Evolutionary conservation across 2,797 vertebrate genomes (phyloP), one percentile per base, ranked within the genome.

Genomic region (Craterocephalus amniculus): DNA sequence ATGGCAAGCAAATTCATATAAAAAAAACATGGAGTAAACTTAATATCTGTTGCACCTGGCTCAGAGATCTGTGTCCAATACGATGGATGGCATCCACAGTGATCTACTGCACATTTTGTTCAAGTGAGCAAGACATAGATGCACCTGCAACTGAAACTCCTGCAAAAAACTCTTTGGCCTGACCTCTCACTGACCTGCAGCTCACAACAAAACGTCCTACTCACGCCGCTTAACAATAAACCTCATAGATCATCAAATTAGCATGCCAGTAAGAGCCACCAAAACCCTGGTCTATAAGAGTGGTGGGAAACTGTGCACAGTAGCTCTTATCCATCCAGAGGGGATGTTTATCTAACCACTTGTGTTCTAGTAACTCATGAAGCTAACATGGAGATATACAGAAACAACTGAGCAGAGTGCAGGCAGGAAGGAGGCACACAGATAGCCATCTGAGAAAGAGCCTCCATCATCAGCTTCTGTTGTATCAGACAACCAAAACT

Each of bases 271-370:
- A 43, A 65, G 67, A 73, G 63, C 36, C 58, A 34, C 56, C 63
- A 26, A 29, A 57, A 74, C 32, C 27, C 55, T 29, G 6, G 52
- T 76, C 77, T 67, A 64, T 67, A 69, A 40, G 63, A 73, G 65
- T 2, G 36, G 80, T 75, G 85, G 84, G 84, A 88, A 87, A 74
- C 70, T 49, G 57, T 27, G 66, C 35, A 57, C 60, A 65, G 48
- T 31, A 62, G 60, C 49, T 2, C 67, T 88, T 91, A 88, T 87
- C 86, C 83, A 75, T 67, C 74, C 76, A 59, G 62, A 73, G 70
- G 58, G 88, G 88, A 89, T 86, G 91, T 93, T 93, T 90, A 18
- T 87, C 83, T 85, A 91, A 88, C 85, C 84, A 69, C 67, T 82
- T 87, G 81, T 90, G 80, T 71, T 69, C 77, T 60, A 4, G 60